Evolutionary conservation across 1,140 invertebrate species (phyloP).

Genomic region (Cardiocondyla obscurior): DNA sequence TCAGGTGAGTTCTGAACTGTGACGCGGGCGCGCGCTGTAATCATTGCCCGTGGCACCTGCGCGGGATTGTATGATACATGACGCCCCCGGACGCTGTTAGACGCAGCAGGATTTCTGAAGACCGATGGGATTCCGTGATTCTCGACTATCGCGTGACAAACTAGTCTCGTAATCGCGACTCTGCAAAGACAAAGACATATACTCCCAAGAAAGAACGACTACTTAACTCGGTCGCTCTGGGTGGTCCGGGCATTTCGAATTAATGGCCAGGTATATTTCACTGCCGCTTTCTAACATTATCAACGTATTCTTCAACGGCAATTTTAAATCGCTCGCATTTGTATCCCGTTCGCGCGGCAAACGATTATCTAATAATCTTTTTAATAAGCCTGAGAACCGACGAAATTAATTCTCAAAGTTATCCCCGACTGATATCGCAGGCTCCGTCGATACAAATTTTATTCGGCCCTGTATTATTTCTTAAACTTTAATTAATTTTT

Average conservation of each 20-base stretch:
- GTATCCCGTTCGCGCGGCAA: constrained; percentile 21
- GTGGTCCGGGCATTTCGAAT: constrained; percentile 29
- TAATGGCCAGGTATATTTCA: constrained; percentile 55
- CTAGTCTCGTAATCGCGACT: constrained; percentile 60
- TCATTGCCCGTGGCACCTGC: constrained; percentile 38
- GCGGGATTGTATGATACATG: constrained; percentile 24
- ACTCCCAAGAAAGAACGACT: constrained; percentile 52
- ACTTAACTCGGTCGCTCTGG: constrained; percentile 38
- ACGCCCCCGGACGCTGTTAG: constrained; percentile 1
- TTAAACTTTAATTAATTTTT: too few species aligned
- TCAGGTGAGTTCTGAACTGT: constrained; percentile 4
- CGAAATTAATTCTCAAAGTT: constrained; percentile 11
- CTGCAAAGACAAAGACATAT: constrained; percentile 56
- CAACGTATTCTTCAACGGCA: constrained; percentile 46
- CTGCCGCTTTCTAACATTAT: constrained; percentile 36
- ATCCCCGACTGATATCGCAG: neutral
- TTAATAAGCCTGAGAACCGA: neutral
- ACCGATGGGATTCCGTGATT: constrained; percentile 58
- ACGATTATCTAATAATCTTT: constrained; percentile 34
- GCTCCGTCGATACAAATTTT: neutral
- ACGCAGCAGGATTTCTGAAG: constrained; percentile 31
- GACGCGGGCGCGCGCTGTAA: constrained; percentile 7
- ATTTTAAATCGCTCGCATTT: constrained; percentile 43
- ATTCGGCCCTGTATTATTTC: neutral
- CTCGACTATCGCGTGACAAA: constrained; percentile 58